Evolutionary conservation across 1,140 invertebrate genomes (phyloP).

Genomic region (Trichonephila clavipes): DNA sequence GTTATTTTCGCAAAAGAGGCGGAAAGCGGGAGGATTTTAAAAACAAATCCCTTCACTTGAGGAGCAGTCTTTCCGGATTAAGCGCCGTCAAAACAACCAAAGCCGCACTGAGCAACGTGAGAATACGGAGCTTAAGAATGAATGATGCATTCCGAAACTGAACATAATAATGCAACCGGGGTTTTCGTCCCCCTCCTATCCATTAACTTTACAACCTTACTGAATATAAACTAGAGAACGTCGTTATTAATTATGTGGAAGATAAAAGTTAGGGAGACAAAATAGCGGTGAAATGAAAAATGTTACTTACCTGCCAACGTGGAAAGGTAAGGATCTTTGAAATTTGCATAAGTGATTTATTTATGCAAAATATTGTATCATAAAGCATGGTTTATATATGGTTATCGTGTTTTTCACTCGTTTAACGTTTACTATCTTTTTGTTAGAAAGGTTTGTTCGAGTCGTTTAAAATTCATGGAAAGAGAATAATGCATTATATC

Average conservation of each 20-base stretch:
- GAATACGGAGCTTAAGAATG: not conserved
- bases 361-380: too few relatives aligned
- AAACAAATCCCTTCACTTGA: not conserved
- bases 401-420: too few relatives aligned
- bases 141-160: not conserved
- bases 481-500: too few relatives aligned
- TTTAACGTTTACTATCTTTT: too few relatives aligned
- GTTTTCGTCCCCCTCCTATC: not conserved
- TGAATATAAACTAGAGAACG: too few relatives aligned
- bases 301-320: not conserved
- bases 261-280: too few relatives aligned
- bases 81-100: not conserved
- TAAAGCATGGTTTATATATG: too few relatives aligned
- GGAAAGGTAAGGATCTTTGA: not conserved
- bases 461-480: too few relatives aligned
- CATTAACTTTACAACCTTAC: not conserved
- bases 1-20: not conserved
- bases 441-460: too few relatives aligned
- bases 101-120: not conserved
- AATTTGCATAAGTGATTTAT: too few relatives aligned
- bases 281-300: not conserved
- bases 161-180: not conserved
- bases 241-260: too few relatives aligned
- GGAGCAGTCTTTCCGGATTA: slow-evolving; percentile 16
- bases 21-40: not conserved